phyloP scores from a whole-genome alignment of 1,140 invertebrate genomes.

The Popillia japonica region DNA sequence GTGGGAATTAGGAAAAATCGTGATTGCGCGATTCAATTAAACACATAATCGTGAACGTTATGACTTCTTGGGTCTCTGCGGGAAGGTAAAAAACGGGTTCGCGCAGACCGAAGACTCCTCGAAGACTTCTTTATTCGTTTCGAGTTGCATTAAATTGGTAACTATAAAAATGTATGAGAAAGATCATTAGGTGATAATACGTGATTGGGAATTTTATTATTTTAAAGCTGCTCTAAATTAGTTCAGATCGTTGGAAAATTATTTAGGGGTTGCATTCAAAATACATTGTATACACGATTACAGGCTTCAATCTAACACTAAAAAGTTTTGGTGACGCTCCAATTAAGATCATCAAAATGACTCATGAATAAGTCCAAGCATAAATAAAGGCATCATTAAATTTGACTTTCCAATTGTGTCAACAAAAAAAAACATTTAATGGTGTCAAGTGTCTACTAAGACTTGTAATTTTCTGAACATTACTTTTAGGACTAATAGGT shows the following conservation, averaged over 20 bases:
- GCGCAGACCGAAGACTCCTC: background rate
- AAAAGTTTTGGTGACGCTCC: too few species aligned
- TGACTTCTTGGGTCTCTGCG: slow-evolving; percentile 30
- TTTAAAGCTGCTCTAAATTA: background rate
- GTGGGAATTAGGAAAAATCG: slow-evolving; percentile 47
- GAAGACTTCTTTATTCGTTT: background rate
- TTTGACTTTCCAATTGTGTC: too few species aligned
- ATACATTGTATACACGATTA: too few species aligned
- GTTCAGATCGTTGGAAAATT: background rate
- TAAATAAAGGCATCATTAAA: too few species aligned
- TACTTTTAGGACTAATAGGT: too few species aligned
- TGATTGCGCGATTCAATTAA: slow-evolving; percentile 42
- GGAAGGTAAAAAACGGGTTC: background rate
- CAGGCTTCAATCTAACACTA: too few species aligned
- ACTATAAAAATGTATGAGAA: background rate
- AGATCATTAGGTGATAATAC: background rate
- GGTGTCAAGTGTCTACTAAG: too few species aligned
- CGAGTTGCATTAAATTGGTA: slow-evolving; percentile 11
- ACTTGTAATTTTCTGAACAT: too few species aligned
- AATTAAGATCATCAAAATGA: too few species aligned
- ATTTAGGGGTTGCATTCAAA: too few species aligned
- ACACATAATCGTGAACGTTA: slow-evolving; percentile 38
- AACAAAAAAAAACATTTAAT: too few species aligned
- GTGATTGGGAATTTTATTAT: background rate
- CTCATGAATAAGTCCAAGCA: too few species aligned